These are phyloP conservation scores for Paratilapia polleni DNA, from an alignment of 2,113 vertebrate species.

Conservation along the genomic window DNA sequence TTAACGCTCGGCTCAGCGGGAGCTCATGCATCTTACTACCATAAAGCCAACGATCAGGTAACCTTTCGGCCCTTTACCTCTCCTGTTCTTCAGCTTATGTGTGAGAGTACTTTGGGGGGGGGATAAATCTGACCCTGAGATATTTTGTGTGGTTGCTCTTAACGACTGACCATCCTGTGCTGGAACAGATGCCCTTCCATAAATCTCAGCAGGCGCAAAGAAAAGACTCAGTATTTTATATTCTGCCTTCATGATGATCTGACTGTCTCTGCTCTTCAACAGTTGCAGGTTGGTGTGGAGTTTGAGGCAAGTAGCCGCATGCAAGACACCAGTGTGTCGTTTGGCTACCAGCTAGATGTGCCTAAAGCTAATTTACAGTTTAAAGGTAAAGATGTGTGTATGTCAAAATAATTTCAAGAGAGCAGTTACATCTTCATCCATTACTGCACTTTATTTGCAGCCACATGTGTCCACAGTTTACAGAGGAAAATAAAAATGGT, in stretches of 20 bases:
- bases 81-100: no score
- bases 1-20: constrained; percentile 85
- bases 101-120: no score
- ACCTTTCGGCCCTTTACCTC: rapidly evolving
- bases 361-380: constrained; percentile 90
- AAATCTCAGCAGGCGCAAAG: not conserved
- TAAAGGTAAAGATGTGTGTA: constrained; percentile 78
- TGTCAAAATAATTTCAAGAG: not conserved
- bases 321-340: constrained; percentile 88
- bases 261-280: not conserved
- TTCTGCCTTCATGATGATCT: no score
- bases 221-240: not conserved
- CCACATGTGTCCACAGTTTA: not conserved
- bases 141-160: no score
- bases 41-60: constrained; percentile 91
- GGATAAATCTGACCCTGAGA: no score
- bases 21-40: constrained; percentile 88
- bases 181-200: not conserved
- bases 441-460: not conserved
- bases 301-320: constrained; percentile 87
- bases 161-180: no score
- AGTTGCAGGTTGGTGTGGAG: constrained; percentile 91
- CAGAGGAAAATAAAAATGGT: rapidly evolving
- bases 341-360: constrained; percentile 90
- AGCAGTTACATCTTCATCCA: not conserved